A percentile compares a stretch with the other conserved stretches of the same genome.
Conservation (phyloP, 2,113 vertebrate species). For the Felis catus region F.catus_Fca126_mat1.0 CM031414.1:53947501-53948000, state of each 20-base stretch:
- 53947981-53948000: not conserved
- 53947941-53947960: not conserved
- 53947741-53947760: not conserved
- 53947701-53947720: not conserved
- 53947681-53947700: not conserved
- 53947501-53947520: not conserved
- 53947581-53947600: not conserved
- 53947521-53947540: not conserved
- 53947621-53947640: not conserved
- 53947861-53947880: not conserved
- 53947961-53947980: not conserved
- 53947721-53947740: not conserved
- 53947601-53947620: not conserved
- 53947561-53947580: not conserved
- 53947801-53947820: not conserved
- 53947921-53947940: not conserved
- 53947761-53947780: not conserved
- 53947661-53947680: not conserved
- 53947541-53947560: not conserved
- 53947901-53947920: not conserved
- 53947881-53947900: not conserved
- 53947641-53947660: not conserved
- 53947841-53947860: not conserved
- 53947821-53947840: not conserved
- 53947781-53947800: not conserved